Percentiles rank a stretch among this genome's conserved stretches.
Evolutionary conservation across 2,888 invertebrate species (phyloP).

Genomic region (Rhaphigaster nebulosa): DNA sequence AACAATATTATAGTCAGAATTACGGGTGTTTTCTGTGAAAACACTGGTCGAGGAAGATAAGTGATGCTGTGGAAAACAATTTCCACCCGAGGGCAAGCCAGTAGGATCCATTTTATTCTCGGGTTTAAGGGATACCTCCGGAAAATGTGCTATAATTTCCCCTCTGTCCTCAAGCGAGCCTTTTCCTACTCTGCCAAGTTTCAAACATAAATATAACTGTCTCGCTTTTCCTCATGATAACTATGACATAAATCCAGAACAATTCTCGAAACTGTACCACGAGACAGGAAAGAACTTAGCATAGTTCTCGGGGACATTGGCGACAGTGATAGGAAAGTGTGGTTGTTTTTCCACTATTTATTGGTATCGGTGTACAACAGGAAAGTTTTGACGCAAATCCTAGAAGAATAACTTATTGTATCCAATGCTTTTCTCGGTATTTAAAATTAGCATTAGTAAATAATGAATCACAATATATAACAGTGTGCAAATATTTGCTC

Average conservation of each 20-base stretch:
- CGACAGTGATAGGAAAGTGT: not conserved
- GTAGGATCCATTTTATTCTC: not conserved
- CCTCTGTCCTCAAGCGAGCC: not conserved
- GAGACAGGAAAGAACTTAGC: not conserved
- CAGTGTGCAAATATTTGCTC: too few species aligned
- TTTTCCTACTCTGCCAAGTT: not conserved
- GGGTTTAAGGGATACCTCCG: conserved; percentile 23
- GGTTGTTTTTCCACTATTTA: not conserved
- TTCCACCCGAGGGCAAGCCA: not conserved
- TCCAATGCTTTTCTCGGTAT: too few species aligned
- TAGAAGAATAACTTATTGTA: too few species aligned
- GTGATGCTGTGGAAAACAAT: not conserved
- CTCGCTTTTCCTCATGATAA: not conserved
- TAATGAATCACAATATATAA: too few species aligned
- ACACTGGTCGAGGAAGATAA: not conserved
- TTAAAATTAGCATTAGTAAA: too few species aligned
- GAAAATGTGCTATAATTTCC: conserved; percentile 18
- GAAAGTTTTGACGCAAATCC: not conserved
- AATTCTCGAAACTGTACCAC: not conserved
- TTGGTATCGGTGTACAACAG: not conserved
- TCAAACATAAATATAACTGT: not conserved
- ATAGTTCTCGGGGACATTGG: not conserved
- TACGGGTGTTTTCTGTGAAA: not conserved
- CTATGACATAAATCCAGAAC: not conserved
- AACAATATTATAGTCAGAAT: not conserved